phyloP scores from a whole-genome alignment of 2,888 invertebrate species.

The Aricia artaxerxes region DNA sequence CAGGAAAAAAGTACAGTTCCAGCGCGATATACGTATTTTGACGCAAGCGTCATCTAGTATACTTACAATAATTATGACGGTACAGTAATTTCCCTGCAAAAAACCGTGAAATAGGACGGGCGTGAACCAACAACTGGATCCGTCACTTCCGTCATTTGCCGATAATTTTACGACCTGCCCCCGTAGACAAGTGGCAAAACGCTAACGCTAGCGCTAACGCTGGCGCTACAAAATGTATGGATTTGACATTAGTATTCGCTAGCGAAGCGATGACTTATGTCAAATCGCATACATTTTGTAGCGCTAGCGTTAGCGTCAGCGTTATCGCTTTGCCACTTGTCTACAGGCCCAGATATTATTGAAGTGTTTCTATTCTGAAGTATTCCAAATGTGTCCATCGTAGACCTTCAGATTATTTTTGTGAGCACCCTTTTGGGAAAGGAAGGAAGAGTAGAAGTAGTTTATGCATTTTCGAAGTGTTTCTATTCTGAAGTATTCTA shows the following conservation, averaged over 20 bases:
- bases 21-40: no score
- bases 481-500: neutral
- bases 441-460: neutral
- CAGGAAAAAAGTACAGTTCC: no score
- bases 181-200: no score
- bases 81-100: neutral
- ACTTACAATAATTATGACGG: neutral
- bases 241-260: no score
- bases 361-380: neutral
- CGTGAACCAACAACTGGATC: neutral
- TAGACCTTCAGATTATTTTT: neutral
- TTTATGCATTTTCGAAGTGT: neutral
- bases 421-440: neutral
- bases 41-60: neutral
- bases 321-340: no score
- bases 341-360: neutral
- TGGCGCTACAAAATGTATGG: no score
- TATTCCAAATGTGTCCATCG: neutral
- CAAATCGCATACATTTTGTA: no score
- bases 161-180: neutral
- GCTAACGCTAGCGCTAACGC: no score
- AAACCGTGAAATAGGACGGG: conserved; percentile 6
- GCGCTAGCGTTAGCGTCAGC: no score
- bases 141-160: conserved; percentile 1
- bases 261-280: no score